Evolutionary conservation across 2,797 vertebrate species (phyloP).

Genomic region (Pogoniulus pusillus): DNA sequence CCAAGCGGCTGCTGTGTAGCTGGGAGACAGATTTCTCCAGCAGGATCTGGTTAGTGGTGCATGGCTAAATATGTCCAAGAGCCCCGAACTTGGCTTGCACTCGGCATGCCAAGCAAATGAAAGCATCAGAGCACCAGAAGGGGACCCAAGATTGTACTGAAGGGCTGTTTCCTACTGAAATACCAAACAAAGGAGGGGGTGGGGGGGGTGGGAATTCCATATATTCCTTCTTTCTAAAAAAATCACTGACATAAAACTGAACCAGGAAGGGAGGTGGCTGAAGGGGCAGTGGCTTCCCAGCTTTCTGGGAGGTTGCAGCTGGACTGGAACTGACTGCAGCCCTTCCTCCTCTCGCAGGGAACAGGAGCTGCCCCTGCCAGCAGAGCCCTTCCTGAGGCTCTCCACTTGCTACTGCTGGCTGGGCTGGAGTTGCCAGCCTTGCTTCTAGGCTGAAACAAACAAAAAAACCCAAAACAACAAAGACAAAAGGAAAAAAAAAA

Average conservation of each 20-base stretch:
- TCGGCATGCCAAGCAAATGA: slow-evolving; percentile 57
- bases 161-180: slow-evolving; percentile 40
- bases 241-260: background rate
- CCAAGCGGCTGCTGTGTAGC: background rate
- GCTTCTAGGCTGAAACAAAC: background rate
- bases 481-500: background rate
- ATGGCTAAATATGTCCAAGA: slow-evolving; percentile 69
- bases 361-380: background rate
- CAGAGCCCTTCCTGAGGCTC: background rate
- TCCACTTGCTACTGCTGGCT: accelerated
- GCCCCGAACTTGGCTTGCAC: slow-evolving; percentile 50
- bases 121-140: slow-evolving; percentile 45
- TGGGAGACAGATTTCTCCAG: slow-evolving; percentile 1
- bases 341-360: background rate
- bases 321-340: background rate
- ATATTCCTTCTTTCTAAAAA: background rate
- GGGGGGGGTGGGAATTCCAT: too few species aligned
- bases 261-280: background rate
- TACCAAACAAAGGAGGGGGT: background rate
- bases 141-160: background rate
- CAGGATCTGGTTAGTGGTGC: slow-evolving; percentile 42
- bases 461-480: background rate
- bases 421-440: background rate
- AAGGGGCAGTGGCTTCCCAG: background rate
- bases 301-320: background rate